Conservation (phyloP, 2,888 invertebrate species). For the Machimus rusticus region DNA sequence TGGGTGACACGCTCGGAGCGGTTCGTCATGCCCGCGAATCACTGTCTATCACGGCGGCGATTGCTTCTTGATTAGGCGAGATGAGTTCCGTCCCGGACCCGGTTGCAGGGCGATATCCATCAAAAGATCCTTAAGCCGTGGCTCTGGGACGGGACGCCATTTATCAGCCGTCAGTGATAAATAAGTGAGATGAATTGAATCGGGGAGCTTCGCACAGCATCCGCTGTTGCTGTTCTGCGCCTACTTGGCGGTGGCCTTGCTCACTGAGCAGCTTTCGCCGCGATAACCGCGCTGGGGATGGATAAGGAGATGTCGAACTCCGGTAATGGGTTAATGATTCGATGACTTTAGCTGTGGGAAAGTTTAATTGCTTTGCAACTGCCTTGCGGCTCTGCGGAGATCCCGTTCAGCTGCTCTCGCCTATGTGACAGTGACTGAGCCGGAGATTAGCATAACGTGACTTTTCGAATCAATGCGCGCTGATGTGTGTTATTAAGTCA, state of each 20-base stretch:
- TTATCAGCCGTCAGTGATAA: constrained; percentile 46
- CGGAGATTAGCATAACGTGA: constrained; percentile 47
- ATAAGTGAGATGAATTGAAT: constrained; percentile 43
- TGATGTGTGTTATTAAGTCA: constrained; percentile 46
- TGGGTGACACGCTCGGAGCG: not conserved
- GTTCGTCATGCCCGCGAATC: constrained; percentile 18
- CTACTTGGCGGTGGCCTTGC: constrained; percentile 5
- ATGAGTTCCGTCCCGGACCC: not conserved
- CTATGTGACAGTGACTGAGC: not conserved
- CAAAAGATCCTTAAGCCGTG: constrained; percentile 25
- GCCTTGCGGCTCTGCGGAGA: not conserved
- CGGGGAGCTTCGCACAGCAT: not conserved
- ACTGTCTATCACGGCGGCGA: constrained; percentile 10
- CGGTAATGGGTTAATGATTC: constrained; percentile 31
- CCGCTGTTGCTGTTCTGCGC: not conserved
- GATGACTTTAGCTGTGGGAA: constrained; percentile 15
- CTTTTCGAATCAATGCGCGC: constrained; percentile 44
- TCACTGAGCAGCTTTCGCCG: not conserved
- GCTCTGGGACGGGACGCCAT: constrained; percentile 41
- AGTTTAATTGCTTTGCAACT: constrained; percentile 45
- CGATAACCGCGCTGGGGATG: not conserved
- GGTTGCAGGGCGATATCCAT: constrained; percentile 25
- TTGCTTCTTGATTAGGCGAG: not conserved
- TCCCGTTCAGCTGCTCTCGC: not conserved
- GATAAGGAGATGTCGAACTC: not conserved